Evolutionary conservation across 1,140 invertebrate genomes (phyloP).

Genomic region (Thalassaphorura encarpata): DNA sequence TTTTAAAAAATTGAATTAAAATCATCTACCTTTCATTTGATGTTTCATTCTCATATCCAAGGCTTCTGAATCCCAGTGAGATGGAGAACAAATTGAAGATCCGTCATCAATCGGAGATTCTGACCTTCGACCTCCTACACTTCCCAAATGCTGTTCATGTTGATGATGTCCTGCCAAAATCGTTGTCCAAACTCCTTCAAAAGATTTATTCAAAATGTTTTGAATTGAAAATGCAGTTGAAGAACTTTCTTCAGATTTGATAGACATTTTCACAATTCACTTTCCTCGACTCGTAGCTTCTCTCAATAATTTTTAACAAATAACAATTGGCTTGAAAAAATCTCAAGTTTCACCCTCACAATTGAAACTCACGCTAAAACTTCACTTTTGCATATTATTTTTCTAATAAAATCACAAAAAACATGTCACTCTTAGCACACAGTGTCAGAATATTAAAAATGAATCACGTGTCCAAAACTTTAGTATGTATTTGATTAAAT

Average conservation of each 20-base stretch:
- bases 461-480: no score
- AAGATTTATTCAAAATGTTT: conserved; percentile 29
- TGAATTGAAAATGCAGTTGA: conserved; percentile 30
- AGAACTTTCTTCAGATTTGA: conserved; percentile 14
- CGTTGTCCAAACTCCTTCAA: conserved; percentile 31
- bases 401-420: no score
- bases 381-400: no score
- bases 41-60: conserved; percentile 32
- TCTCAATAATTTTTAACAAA: no score
- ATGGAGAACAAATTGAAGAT: not conserved
- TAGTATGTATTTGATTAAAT: no score
- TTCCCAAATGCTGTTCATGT: not conserved
- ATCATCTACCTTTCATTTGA: conserved; percentile 27
- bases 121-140: not conserved
- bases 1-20: conserved; percentile 1
- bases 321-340: no score
- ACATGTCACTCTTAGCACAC: no score
- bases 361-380: no score
- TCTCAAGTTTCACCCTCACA: no score
- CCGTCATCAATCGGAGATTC: not conserved
- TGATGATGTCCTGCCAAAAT: conserved; percentile 21
- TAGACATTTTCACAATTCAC: conserved; percentile 17
- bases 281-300: conserved; percentile 1
- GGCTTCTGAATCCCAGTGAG: conserved; percentile 31
- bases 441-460: no score